Base-by-base conservation (phyloP, 2,113 vertebrate species). In the Choloepus hoffmanni region DNA sequence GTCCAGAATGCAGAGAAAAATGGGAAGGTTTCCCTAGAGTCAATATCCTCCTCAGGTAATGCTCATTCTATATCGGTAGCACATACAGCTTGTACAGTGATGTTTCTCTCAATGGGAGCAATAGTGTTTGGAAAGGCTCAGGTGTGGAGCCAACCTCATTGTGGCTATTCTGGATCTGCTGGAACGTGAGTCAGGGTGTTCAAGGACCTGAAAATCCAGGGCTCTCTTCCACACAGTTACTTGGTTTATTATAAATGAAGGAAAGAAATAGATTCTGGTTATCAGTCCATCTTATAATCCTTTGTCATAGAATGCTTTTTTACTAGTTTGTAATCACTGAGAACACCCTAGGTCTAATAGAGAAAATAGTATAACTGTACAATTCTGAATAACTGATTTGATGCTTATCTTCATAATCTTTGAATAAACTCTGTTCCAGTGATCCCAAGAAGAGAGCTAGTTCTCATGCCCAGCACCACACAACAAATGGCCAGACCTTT, bases 21-120 rank as follows among this genome's bases (percentile, higher is more conserved):
- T 99, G 99, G 99, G 99, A 99, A 98, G 99, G 99, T 21, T 99
- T 99, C 98, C 99, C 99, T 48, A 99, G 99, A 98, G 98, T 99
- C 97, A 99, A 99, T 98, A 99, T 99, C 95, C 98, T 99, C 21
- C 98, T 99, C 97, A 99, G 99, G 99, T 99, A 98, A 98, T 36
- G 5, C 5, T 60, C 26, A 33, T 21, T 70, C 40, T 18, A 0
- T 24, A 1, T n/a, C 10, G 2, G 28, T 6, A 58, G 60, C 36
- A 23, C 4, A 24, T 19, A 16, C 26, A 48, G 84, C 70, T 63
- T n/a, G 0, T 40, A 1, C 2, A 0, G 40, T 26, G 0, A 50
- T 45, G 8, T 76, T 77, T 90, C 36, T 85, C 50, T 24, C 43
- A 48, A 1, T 4, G 78, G 82, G 62, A 55, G 19, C 90, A 53